Conservation (phyloP, 1,140 invertebrate species). For the Agrypnia vestita region DNA sequence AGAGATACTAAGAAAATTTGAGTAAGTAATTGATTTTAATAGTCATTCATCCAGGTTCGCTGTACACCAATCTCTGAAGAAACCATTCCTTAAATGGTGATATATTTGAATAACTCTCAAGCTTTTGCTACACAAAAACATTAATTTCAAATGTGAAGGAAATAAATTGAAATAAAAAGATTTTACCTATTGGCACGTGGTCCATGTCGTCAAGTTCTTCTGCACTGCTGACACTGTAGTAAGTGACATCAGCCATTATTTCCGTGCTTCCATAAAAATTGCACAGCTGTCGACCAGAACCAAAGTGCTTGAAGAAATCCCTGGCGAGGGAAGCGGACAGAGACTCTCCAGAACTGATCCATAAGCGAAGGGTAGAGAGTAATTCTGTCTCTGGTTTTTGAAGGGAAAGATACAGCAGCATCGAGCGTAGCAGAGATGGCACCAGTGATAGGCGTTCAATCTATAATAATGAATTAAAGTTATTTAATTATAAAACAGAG, state of each 20-base stretch:
- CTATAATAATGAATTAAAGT: slow-evolving; percentile 63
- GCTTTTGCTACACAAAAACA: background rate
- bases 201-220: slow-evolving; percentile 77
- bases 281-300: slow-evolving; percentile 76
- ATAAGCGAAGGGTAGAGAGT: slow-evolving; percentile 78
- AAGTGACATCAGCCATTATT: slow-evolving; percentile 88
- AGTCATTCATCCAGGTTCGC: too few relatives aligned
- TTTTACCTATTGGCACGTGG: slow-evolving; percentile 86
- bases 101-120: too few relatives aligned
- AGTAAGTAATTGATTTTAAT: too few relatives aligned
- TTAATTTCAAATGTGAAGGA: too few relatives aligned
- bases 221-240: slow-evolving; percentile 70
- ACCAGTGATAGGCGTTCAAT: slow-evolving; percentile 86
- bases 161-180: slow-evolving; percentile 21
- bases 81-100: too few relatives aligned
- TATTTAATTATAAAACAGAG: background rate
- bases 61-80: too few relatives aligned
- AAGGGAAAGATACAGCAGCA: slow-evolving; percentile 81
- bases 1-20: too few relatives aligned
- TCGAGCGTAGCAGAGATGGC: slow-evolving; percentile 84
- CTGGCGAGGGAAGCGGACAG: slow-evolving; percentile 78
- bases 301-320: slow-evolving; percentile 83
- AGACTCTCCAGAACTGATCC: slow-evolving; percentile 89
- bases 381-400: slow-evolving; percentile 64
- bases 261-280: slow-evolving; percentile 95